phyloP scores from a whole-genome alignment of 2,797 vertebrate species.

The Poeciliopsis turneri region DNA sequence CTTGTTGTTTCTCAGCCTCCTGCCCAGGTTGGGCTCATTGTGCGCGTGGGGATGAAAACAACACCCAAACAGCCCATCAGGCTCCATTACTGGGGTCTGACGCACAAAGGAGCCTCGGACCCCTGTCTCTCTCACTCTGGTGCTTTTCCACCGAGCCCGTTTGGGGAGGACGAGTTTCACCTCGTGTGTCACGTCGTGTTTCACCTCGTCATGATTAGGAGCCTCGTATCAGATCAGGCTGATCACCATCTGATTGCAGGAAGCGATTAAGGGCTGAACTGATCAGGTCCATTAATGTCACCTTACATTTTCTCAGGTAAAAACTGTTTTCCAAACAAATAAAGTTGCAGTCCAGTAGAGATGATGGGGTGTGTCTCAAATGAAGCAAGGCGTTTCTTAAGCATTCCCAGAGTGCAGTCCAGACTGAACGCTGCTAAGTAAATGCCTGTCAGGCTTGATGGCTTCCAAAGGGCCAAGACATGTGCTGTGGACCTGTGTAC shows the following conservation, averaged over 20 bases:
- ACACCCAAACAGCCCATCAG: constrained; percentile 1
- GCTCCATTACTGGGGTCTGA: constrained; percentile 32
- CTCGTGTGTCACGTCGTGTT: constrained; percentile 39
- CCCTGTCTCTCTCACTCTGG: constrained; percentile 29
- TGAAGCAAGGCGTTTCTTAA: neutral
- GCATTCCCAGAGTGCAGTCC: constrained; percentile 18
- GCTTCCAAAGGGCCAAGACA: constrained; percentile 29
- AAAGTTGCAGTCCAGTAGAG: neutral
- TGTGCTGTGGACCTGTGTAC: constrained; percentile 26
- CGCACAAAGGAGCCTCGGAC: constrained; percentile 55
- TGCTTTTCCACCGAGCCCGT: constrained; percentile 6
- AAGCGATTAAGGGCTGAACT: constrained; percentile 28
- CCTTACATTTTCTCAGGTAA: neutral
- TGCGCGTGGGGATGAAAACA: constrained; percentile 15
- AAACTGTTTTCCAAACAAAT: too few relatives aligned
- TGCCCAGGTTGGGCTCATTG: neutral
- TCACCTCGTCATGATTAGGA: constrained; percentile 15
- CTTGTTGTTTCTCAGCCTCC: neutral
- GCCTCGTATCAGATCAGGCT: constrained; percentile 38
- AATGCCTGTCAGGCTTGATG: constrained; percentile 33
- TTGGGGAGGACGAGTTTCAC: neutral
- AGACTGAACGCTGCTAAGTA: constrained; percentile 26
- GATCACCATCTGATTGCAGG: constrained; percentile 30
- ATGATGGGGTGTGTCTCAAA: constrained; percentile 25
- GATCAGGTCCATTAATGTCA: neutral